Evolutionary conservation across 2,888 invertebrate species (phyloP), one percentile per base, ranked within the genome.

Genomic region (Acrobeloides nanus): DNA sequence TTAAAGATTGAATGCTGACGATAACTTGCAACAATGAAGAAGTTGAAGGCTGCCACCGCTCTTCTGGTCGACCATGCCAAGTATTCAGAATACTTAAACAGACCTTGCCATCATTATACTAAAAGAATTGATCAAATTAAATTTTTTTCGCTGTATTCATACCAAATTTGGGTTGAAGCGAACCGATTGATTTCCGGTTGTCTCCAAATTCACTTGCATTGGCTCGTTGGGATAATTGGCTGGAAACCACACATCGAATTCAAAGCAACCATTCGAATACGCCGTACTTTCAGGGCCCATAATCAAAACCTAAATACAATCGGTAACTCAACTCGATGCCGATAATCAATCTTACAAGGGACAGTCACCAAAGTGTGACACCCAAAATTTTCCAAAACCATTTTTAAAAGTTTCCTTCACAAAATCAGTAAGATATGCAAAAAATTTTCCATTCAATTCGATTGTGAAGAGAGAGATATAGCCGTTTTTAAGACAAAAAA

Each of bases 131-230:
- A 15, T n/a, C 8, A 29, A 8, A 29, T 29, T 29, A 12, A 12
- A 31, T 3, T 31, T 31, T 15, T 3, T 17, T 17, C 32, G 3
- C 46, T 29, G 6, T 46, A 26, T n/a, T 46, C 46, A 71, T 82
- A 82, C 10, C n/a, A 82, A 66, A 66, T 82, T 82, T 24, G 82
- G 82, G 68, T 82, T 82, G 71, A 82, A 82, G 35, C 81, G 51
- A 23, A 82, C 81, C 51, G 73, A 75, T 8, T 80, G 80, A 31
- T 47, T 47, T 12, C 46, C 46, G 27, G 46, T 46, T 7, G 46
- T 46, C 25, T 7, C 6, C 17, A 41, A 41, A 56, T 78, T 79
- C 1, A 81, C 80, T 54, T 78, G 69, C 0, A 81, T 81, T 10
- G 53, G 53, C 12, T 15, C n/a, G 20, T 80, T 77, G 0, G 81